Evolutionary conservation across 2,888 invertebrate genomes (phyloP), one percentile per base, ranked within the genome.

Genomic region (Mystacides longicornis): DNA sequence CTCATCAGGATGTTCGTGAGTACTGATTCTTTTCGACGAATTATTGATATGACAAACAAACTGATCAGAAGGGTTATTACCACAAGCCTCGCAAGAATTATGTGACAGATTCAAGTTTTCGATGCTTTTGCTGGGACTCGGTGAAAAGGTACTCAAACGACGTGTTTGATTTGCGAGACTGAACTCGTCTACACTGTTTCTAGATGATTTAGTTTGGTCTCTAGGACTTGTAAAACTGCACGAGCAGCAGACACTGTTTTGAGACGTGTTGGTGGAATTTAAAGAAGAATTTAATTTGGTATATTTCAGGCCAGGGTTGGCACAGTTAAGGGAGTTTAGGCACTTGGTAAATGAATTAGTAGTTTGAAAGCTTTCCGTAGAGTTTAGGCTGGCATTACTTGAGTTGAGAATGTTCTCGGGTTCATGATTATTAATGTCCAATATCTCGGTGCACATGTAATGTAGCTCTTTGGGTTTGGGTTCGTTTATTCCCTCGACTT

Each of bases 361-460:
- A 4, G 71, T 16, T 4, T 58, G 52, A 2, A 55, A 22, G 19
- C 51, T 68, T 51, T 72, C 71, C 7, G 51, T 51, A 0, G 67
- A 65, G 18, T 65, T 63, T 11, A 57, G 21, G 27, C 58, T 62
- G 1, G 55, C 53, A 33, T 60, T 46, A 50, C 55, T 61, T 5
- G 54, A 57, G 22, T 60, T 59, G 16, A 53, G n/a, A 16, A 43
- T 46, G 16, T 50, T 42, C 20, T 55, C 52, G n/a, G 43, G 52
- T 20, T 59, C 59, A 11, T 51, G 47, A 16, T 53, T 53, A 48
- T 60, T 49, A 1, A 76, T 73, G 56, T 75, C 75, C 9, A 77
- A 54, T 2, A 78, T 73, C 62, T 77, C 75, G 0, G 78, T 78
- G 62, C 77, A 78, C 27, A 77, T 62, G 58, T 78, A 78, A 58